These are phyloP conservation scores for Caretta caretta DNA, from an alignment of 2,113 vertebrate genomes.

Conservation along the genomic window DNA sequence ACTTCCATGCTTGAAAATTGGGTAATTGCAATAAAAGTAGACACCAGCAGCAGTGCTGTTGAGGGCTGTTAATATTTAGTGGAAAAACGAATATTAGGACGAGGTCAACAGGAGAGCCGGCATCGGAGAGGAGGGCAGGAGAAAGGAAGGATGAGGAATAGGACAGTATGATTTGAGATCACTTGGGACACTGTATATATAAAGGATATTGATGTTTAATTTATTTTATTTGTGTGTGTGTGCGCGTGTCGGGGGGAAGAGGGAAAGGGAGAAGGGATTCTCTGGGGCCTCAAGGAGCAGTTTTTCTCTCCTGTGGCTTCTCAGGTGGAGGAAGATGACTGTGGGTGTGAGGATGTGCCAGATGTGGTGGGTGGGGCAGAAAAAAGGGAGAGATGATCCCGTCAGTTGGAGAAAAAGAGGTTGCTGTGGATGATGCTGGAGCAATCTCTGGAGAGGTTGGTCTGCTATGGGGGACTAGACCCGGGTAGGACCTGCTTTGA, in stretches of 20 bases:
- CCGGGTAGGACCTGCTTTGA: not conserved
- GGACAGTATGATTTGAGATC: not conserved
- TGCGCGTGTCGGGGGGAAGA: not conserved
- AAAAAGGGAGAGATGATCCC: not conserved
- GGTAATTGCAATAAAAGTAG: not conserved
- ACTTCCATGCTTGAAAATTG: not conserved
- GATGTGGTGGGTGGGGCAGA: rapidly evolving
- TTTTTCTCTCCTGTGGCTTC: not conserved
- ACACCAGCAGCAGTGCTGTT: not conserved
- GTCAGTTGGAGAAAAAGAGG: not conserved
- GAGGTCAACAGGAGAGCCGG: not conserved
- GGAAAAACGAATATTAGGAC: not conserved
- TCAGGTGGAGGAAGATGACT: not conserved
- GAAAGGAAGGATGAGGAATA: not conserved
- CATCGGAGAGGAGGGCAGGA: not conserved
- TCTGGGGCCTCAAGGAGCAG: not conserved
- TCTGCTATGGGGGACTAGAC: not conserved
- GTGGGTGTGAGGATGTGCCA: rapidly evolving
- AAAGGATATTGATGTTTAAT: not conserved
- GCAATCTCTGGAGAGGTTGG: not conserved
- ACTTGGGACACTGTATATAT: not conserved
- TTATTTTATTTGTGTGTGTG: rapidly evolving
- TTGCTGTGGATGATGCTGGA: not conserved
- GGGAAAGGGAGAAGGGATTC: not conserved
- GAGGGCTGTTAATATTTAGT: not conserved